A percentile compares a stretch with the other conserved stretches of the same genome.
Conservation (phyloP, 1,140 invertebrate species). For the Helicorthomorpha holstii region DNA sequence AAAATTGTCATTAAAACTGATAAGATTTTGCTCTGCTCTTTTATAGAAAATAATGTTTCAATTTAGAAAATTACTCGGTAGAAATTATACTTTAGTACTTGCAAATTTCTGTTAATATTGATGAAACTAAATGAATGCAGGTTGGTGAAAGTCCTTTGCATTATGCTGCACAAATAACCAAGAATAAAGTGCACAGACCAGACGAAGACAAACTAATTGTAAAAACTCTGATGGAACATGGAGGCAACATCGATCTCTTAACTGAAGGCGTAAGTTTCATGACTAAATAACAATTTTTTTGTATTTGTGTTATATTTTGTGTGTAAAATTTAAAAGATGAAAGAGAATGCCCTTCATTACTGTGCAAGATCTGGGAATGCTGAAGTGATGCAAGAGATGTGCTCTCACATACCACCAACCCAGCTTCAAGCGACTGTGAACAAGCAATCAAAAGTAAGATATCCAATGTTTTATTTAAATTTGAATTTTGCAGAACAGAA, state of each 20-base stretch:
- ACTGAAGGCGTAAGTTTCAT: constrained; percentile 43
- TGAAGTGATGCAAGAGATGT: constrained; percentile 82
- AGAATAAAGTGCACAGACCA: constrained; percentile 43
- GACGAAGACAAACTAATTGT: constrained; percentile 82
- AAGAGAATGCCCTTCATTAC: constrained; percentile 90
- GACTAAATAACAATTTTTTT: background rate
- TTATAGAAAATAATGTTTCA: no score
- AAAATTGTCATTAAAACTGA: no score
- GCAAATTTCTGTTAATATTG: constrained; percentile 5
- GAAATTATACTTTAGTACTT: constrained; percentile 6
- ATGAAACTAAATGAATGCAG: constrained; percentile 24
- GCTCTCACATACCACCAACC: constrained; percentile 64
- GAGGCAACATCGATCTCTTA: constrained; percentile 67
- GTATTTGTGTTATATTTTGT: no score
- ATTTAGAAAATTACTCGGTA: no score
- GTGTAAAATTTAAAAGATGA: constrained; percentile 45
- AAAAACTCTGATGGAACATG: constrained; percentile 66
- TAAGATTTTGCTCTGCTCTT: no score
- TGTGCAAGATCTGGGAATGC: constrained; percentile 89
- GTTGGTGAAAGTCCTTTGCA: constrained; percentile 88
- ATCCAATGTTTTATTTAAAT: no score
- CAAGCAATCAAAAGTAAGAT: constrained; percentile 54
- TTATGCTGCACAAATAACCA: constrained; percentile 43
- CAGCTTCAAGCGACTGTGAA: constrained; percentile 86
- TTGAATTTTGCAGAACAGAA: no score